Conservation (phyloP, 2,797 vertebrate genomes). For the Zalophus californianus region DNA sequence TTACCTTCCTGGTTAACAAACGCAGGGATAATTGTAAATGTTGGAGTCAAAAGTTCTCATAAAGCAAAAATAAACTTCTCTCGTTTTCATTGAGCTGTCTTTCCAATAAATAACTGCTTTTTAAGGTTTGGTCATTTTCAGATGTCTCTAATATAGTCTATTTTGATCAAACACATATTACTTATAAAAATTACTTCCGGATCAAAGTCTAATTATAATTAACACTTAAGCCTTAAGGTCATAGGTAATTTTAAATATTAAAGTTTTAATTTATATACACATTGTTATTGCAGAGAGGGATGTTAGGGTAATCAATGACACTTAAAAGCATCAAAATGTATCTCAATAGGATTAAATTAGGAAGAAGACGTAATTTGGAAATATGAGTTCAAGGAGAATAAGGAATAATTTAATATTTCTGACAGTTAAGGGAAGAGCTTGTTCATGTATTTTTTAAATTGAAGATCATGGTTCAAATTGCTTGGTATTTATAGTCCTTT, state of each 20-base stretch:
- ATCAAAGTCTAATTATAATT: slow-evolving; percentile 61
- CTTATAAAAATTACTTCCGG: not conserved
- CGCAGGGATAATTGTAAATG: slow-evolving; percentile 46
- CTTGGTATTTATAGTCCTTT: slow-evolving; percentile 66
- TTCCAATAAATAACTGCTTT: slow-evolving; percentile 39
- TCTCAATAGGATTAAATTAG: slow-evolving; percentile 66
- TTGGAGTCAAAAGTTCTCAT: not conserved
- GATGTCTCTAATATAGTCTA: slow-evolving; percentile 16
- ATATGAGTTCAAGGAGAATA: slow-evolving; percentile 66
- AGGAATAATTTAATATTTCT: slow-evolving; percentile 70
- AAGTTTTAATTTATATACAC: slow-evolving; percentile 46
- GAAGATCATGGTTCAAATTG: slow-evolving; percentile 56
- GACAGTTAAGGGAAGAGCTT: slow-evolving; percentile 48
- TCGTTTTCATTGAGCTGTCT: not conserved
- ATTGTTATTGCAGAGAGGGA: slow-evolving; percentile 16
- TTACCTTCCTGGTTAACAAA: slow-evolving; percentile 31
- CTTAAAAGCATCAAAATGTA: slow-evolving; percentile 42
- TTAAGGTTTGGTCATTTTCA: slow-evolving; percentile 47
- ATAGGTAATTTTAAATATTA: slow-evolving; percentile 57
- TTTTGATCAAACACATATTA: slow-evolving; percentile 53
- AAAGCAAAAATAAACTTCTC: not conserved
- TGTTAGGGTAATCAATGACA: slow-evolving; percentile 37
- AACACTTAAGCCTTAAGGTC: slow-evolving; percentile 13
- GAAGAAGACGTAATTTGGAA: slow-evolving; percentile 58
- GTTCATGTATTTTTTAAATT: slow-evolving; percentile 70